Base-by-base conservation (phyloP, 2,888 invertebrate genomes). In the Scrobipalpa atriplicella region DNA sequence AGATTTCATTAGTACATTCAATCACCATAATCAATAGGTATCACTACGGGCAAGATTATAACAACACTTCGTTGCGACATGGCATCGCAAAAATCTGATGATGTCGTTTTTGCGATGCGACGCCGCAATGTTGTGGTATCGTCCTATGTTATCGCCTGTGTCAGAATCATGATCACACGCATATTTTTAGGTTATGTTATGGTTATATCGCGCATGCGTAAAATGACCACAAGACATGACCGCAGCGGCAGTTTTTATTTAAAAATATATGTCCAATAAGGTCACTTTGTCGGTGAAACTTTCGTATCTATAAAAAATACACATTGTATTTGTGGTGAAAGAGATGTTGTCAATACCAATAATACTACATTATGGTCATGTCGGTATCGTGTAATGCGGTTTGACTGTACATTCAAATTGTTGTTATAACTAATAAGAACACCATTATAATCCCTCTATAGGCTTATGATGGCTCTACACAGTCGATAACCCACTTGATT, bases 251-350 rank as follows among this genome's bases (percentile, higher is more conserved):
- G 2, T 51, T 61, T 52, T 63, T 63, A 29, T 63, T 36, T 38
- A 18, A 51, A 51, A 51, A 36, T 36, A 36, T 41, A 51, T 63
- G 62, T 2, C n/a, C 19, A 52, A 19, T 63, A 18, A 58, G 18
- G 52, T n/a, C 71, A 66, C 71, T 72, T 73, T 72, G 73, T 73
- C 74, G 73, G 73, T 63, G 43, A 43, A 43, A 47, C 65, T 63
- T 64, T 70, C 66, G 66, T 67, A 69, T 68, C 62, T 66, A 29
- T 29, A n/a, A 29, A 29, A 29, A 29, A 29, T 29, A 68, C 69
- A 61, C 62, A 21, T 29, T 47, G 47, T 62, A 29, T 19, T 29
- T 62, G 62, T 16, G 62, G 62, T 62, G 39, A 19, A 61, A 11
- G 16, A 11, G 11, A 16, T 36, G 16, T 11, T 62, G 43, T 47